phyloP scores from a whole-genome alignment of 1,140 invertebrate genomes.

The Magallana angulata region DNA sequence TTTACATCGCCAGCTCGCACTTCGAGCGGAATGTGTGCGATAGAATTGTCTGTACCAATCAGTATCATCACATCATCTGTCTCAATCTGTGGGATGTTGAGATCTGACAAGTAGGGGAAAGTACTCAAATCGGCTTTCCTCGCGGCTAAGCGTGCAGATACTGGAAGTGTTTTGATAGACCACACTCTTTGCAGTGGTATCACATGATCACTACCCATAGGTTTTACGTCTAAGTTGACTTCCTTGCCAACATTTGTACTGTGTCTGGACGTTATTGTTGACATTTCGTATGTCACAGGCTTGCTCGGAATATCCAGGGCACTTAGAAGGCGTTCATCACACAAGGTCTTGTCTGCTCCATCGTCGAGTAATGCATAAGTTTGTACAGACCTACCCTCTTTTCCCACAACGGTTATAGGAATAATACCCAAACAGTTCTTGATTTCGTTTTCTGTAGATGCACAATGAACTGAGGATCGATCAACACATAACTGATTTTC shows the following conservation, averaged over 20 bases:
- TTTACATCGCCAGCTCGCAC: constrained; percentile 20
- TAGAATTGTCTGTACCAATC: neutral
- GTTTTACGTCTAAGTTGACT: too few relatives aligned
- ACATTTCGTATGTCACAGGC: neutral
- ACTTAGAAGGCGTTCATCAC: neutral
- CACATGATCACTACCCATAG: too few relatives aligned
- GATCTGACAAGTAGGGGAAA: neutral
- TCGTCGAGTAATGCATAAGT: constrained; percentile 30
- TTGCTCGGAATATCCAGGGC: neutral
- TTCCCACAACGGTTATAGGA: neutral
- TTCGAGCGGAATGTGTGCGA: constrained; percentile 34
- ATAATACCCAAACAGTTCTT: constrained; percentile 43
- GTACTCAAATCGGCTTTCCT: neutral
- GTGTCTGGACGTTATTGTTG: neutral
- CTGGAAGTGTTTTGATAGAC: too few relatives aligned
- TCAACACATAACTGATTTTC: too few relatives aligned
- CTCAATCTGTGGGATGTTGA: constrained; percentile 1
- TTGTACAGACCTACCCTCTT: neutral
- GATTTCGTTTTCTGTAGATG: neutral
- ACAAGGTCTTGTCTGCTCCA: constrained; percentile 37
- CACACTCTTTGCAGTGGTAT: too few relatives aligned
- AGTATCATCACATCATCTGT: neutral
- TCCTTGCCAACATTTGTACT: too few relatives aligned
- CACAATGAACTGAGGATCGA: constrained; percentile 3
- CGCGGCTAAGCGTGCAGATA: too few relatives aligned